These are phyloP conservation scores for Dusona sp. DNA, from an alignment of 2,888 invertebrate genomes.

Conservation along the genomic window DNA sequence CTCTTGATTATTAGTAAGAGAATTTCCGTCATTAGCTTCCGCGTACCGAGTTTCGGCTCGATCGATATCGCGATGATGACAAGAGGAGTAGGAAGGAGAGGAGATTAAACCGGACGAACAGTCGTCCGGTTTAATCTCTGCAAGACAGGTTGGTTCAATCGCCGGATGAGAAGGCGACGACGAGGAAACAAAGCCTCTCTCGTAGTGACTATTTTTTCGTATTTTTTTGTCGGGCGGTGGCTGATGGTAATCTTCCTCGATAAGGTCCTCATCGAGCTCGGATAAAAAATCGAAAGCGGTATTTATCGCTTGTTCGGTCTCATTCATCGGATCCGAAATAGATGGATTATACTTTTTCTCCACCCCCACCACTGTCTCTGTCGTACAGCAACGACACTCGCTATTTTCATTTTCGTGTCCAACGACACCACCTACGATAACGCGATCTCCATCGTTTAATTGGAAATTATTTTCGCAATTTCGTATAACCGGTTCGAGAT, in stretches of 20 bases:
- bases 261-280: constrained; percentile 77
- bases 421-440: not conserved
- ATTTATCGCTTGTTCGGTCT: constrained; percentile 77
- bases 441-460: not conserved
- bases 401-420: not conserved
- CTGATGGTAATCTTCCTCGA: constrained; percentile 46
- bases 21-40: too few relatives aligned
- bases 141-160: constrained; percentile 72
- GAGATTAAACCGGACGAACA: not conserved
- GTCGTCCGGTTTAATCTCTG: constrained; percentile 36
- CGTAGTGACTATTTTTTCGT: constrained; percentile 47
- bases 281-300: constrained; percentile 81
- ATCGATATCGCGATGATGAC: too few relatives aligned
- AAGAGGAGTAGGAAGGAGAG: not conserved
- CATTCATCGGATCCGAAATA: not conserved
- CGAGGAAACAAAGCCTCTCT: not conserved
- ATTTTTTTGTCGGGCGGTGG: constrained; percentile 55
- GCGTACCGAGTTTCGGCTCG: too few relatives aligned
- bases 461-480: not conserved
- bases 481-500: constrained; percentile 81
- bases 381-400: not conserved
- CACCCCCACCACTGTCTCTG: not conserved
- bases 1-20: too few relatives aligned
- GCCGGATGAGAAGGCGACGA: constrained; percentile 65
- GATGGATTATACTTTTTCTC: not conserved